phyloP scores from a whole-genome alignment of 1,140 invertebrate genomes.

The Oncopodura yosiiana region DNA sequence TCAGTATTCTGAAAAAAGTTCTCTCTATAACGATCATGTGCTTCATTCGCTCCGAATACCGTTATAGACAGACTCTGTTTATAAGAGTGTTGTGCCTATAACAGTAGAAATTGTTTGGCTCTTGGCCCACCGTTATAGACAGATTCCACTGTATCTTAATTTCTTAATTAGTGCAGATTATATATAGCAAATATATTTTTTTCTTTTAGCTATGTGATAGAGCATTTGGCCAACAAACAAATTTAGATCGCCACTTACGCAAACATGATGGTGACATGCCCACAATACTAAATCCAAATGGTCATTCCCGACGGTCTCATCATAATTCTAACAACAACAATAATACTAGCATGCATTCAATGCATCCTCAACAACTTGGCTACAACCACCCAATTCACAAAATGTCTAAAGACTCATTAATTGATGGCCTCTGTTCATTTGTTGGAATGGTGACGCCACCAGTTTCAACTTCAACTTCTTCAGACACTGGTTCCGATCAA shows the following conservation, averaged over 20 bases:
- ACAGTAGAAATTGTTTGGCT: not conserved
- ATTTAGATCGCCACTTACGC: slow-evolving; percentile 91
- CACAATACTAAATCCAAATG: slow-evolving; percentile 55
- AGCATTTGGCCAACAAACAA: slow-evolving; percentile 97
- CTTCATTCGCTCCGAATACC: slow-evolving; percentile 5
- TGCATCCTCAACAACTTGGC: slow-evolving; percentile 38
- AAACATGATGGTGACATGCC: slow-evolving; percentile 91
- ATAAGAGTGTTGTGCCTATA: slow-evolving; percentile 84
- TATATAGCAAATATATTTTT: not conserved
- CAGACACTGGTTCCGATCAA: slow-evolving; percentile 19
- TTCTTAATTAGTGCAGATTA: not conserved
- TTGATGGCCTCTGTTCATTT: slow-evolving; percentile 86
- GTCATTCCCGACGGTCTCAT: slow-evolving; percentile 33
- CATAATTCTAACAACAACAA: slow-evolving; percentile 21
- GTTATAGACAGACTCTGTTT: slow-evolving; percentile 38
- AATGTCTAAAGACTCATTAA: slow-evolving; percentile 52
- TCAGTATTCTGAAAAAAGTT: not conserved
- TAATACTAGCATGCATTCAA: slow-evolving; percentile 33
- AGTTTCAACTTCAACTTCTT: slow-evolving; percentile 22
- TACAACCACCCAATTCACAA: slow-evolving; percentile 38
- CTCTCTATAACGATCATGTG: not conserved
- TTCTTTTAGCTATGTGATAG: slow-evolving; percentile 46
- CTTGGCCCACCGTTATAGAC: too few species aligned
- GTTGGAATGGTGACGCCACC: slow-evolving; percentile 74
- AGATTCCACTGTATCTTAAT: not conserved